Evolutionary conservation across 1,140 invertebrate species (phyloP), one percentile per base, ranked within the genome.

Genomic region (Pissodes strobi): DNA sequence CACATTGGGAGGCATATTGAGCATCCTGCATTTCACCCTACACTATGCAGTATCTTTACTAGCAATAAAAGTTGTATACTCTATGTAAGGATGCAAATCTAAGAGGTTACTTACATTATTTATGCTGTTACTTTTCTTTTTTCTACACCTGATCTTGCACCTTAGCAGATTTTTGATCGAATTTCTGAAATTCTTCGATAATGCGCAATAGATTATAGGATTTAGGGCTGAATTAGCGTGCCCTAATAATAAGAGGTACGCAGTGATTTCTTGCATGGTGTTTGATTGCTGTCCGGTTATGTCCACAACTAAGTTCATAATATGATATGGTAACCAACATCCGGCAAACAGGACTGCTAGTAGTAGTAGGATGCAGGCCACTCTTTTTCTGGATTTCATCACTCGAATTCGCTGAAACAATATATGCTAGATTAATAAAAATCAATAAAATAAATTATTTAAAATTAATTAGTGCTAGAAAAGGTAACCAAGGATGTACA

Each of bases 181-280:
- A 38, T 86, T 83, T 71, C 93, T 84, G 75, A 96, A 94, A 77
- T 91, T 93, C 34, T 88, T 86, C 19, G 91, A 93, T 85, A 94
- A 91, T 69, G 93, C 86, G 73, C 92, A 93, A 76, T 95, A 95
- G 3, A 95, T 87, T 39, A 95, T 85, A 0, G 93, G 93, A 78
- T 95, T 95, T 66, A 94, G 86, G 22, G 91, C 92, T 6, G 89
- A 91, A 78, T 93, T 93, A 1, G 87, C 85, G 72, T 93, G 90
- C 64, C 89, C 84, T 52, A 85, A 73, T 2, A 85, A 74, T 19
- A 85, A 73, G 6, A 83, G 79, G 56, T 85, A 85, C 0, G 80
- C 82, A 39, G 81, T 59, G 10, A 82, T 72, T 2, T 67, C 46
- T 8, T 72, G 75, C 10, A 77, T 75, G 1, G 77, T 75, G 8